phyloP scores from a whole-genome alignment of 2,797 vertebrate genomes.

The Sciurus vulgaris region DNA sequence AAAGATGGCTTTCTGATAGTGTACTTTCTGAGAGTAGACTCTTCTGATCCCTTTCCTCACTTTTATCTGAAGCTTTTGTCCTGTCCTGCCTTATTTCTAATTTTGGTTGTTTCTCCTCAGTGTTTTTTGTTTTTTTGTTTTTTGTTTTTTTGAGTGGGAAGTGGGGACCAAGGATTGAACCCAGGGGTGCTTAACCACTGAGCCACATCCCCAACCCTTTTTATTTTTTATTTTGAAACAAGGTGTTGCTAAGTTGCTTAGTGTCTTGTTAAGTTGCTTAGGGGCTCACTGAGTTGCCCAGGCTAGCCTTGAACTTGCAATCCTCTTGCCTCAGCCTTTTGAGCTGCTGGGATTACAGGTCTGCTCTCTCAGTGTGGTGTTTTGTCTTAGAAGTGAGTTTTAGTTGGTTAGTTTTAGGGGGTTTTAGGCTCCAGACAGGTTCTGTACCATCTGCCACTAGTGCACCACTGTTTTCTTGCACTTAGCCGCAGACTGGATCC shows the following conservation, averaged over 20 bases:
- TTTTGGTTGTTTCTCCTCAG: background rate
- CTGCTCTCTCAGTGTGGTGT: background rate
- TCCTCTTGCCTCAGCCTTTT: too few relatives aligned
- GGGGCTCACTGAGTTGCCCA: background rate
- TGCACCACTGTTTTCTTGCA: background rate
- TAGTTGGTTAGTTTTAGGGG: background rate
- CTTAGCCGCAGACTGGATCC: background rate
- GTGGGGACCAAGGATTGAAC: too few relatives aligned
- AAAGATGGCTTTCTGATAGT: background rate
- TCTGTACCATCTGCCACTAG: background rate
- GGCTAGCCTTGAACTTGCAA: too few relatives aligned
- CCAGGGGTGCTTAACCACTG: too few relatives aligned
- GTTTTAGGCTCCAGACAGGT: background rate
- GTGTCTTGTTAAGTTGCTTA: background rate
- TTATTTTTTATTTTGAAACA: too few relatives aligned
- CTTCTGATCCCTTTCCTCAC: background rate
- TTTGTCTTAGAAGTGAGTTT: constrained; percentile 16
- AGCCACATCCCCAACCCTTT: too few relatives aligned
- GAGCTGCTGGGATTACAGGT: too few relatives aligned
- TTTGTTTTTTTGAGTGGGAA: too few relatives aligned
- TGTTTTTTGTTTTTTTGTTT: background rate
- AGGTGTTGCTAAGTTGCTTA: too few relatives aligned
- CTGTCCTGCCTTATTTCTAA: background rate
- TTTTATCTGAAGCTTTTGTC: background rate
- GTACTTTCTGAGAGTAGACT: background rate